Percentiles rank a stretch among this genome's conserved stretches.
Evolutionary conservation across 2,888 invertebrate genomes (phyloP).

Genomic region (Nephrotoma guestfalica): DNA sequence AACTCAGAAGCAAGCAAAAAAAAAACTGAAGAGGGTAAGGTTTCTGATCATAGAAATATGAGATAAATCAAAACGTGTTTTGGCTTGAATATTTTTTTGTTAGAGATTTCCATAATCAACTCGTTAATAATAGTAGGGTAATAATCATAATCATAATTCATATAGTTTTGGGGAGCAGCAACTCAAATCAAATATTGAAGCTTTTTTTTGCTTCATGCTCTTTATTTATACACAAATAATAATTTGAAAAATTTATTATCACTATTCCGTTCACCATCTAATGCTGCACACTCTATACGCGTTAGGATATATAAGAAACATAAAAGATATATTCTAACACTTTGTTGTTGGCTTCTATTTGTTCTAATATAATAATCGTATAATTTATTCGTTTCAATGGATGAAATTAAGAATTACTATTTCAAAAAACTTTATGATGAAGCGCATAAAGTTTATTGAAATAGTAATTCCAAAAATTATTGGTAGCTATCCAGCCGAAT

Average conservation of each 20-base stretch:
- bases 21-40: not conserved
- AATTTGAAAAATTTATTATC: not conserved
- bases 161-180: not conserved
- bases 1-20: not conserved
- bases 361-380: not conserved
- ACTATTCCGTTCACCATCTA: not conserved
- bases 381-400: not conserved
- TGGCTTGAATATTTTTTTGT: not conserved
- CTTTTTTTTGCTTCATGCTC: not conserved
- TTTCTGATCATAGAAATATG: not conserved
- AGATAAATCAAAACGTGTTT: not conserved
- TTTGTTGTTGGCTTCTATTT: not conserved
- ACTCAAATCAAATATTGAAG: not conserved
- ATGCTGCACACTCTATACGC: not conserved
- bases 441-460: too few relatives aligned
- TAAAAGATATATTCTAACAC: not conserved
- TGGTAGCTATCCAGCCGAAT: not conserved
- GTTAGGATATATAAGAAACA: not conserved
- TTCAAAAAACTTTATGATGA: not conserved
- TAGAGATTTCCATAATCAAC: not conserved
- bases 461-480: not conserved
- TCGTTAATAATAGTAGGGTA: not conserved
- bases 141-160: not conserved
- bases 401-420: not conserved
- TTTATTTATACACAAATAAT: not conserved